phyloP scores from a whole-genome alignment of 2,888 invertebrate species.

The Priocnemis perturbator region DNA sequence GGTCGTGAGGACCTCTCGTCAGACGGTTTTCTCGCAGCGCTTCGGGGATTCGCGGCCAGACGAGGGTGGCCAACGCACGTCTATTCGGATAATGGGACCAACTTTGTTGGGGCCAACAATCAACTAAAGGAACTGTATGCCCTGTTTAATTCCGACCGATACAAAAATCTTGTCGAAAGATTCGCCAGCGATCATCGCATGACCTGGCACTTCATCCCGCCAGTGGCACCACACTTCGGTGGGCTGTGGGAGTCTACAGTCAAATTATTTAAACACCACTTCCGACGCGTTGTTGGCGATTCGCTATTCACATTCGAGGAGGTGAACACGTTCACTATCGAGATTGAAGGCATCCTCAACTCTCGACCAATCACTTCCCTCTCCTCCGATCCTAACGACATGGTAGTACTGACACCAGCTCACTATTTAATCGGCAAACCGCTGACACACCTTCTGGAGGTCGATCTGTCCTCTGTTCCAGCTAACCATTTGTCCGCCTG shows the following conservation, averaged over 20 bases:
- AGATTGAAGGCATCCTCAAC: too few species aligned
- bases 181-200: not conserved
- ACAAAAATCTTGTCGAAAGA: not conserved
- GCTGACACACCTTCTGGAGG: slow-evolving; percentile 42
- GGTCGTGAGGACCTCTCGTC: slow-evolving; percentile 8
- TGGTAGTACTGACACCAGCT: too few species aligned
- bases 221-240: too few species aligned
- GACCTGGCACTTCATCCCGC: too few species aligned
- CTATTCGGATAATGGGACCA: slow-evolving; percentile 13
- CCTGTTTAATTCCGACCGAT: not conserved
- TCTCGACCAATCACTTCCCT: slow-evolving; percentile 35
- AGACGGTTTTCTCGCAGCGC: slow-evolving; percentile 7
- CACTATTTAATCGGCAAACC: too few species aligned
- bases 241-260: too few species aligned
- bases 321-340: too few species aligned
- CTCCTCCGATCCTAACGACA: slow-evolving; percentile 46
- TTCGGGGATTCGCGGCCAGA: not conserved
- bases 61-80: not conserved
- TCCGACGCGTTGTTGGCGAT: too few species aligned
- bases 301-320: too few species aligned
- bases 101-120: slow-evolving; percentile 25
- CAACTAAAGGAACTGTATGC: not conserved
- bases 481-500: slow-evolving; percentile 25
- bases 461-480: slow-evolving; percentile 15
- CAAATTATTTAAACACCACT: too few species aligned